Percentiles rank a stretch among this genome's conserved stretches.
These are phyloP conservation scores for Cygnus buccinator DNA, from an alignment of 2,113 vertebrate genomes.

Conservation along the genomic window DNA sequence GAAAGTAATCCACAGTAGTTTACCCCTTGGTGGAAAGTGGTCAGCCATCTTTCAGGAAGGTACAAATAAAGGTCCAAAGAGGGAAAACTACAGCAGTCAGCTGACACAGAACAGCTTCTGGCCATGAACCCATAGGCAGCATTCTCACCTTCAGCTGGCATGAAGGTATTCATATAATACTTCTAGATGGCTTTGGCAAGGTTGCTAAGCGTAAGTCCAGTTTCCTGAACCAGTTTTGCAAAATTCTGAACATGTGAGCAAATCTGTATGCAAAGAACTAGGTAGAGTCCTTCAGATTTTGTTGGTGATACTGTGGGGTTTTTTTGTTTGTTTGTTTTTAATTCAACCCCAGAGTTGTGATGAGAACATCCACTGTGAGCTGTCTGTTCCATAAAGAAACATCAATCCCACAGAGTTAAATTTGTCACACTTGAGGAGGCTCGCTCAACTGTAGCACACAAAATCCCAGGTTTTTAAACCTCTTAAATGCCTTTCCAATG, in stretches of 20 bases:
- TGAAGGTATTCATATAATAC: neutral
- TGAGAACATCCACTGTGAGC: neutral
- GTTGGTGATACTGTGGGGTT: neutral
- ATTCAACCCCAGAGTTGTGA: neutral
- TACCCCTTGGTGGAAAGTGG: neutral
- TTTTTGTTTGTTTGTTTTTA: neutral
- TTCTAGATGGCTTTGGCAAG: neutral
- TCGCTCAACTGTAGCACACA: neutral
- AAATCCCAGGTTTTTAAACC: neutral
- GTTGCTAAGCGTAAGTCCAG: neutral
- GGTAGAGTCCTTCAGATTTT: neutral
- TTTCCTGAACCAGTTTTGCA: conserved; percentile 12
- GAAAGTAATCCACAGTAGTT: neutral
- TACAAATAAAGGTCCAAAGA: neutral
- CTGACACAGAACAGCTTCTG: neutral
- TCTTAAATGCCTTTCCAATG: neutral
- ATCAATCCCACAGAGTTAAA: neutral
- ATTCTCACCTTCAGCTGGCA: neutral
- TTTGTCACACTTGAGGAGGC: neutral
- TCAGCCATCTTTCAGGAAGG: neutral
- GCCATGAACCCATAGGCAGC: neutral
- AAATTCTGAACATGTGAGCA: neutral
- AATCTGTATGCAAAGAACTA: neutral
- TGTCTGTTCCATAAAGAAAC: neutral
- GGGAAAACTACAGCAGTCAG: neutral